A percentile compares a stretch with the other conserved stretches of the same genome.
Evolutionary conservation across 2,888 invertebrate genomes (phyloP).

Genomic region (Nesidiocoris tenuis): DNA sequence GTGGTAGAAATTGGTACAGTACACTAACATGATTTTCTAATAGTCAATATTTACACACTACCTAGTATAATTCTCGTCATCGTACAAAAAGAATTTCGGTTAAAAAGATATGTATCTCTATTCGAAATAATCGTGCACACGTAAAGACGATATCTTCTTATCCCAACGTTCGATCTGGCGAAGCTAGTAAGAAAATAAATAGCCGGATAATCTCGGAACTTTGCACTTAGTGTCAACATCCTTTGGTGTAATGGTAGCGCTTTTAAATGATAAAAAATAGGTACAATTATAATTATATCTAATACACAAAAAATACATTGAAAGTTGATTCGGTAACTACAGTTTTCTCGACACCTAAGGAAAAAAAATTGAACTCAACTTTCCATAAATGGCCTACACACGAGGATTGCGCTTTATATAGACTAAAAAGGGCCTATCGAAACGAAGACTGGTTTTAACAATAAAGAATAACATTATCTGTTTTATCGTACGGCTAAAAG

Average conservation of each 20-base stretch:
- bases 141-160: constrained; percentile 15
- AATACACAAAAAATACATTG: neutral
- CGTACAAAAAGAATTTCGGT: constrained; percentile 23
- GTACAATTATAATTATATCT: too few species aligned
- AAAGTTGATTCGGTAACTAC: too few species aligned
- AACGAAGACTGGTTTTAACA: too few species aligned
- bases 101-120: constrained; percentile 37
- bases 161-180: neutral
- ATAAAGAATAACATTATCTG: too few species aligned
- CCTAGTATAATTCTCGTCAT: constrained; percentile 37
- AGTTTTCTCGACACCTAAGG: too few species aligned
- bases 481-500: too few species aligned
- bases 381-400: too few species aligned
- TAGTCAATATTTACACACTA: constrained; percentile 35
- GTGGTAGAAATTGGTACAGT: constrained; percentile 21
- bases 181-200: constrained; percentile 37
- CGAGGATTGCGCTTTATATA: too few species aligned
- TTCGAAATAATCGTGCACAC: constrained; percentile 25
- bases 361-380: too few species aligned
- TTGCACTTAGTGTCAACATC: neutral
- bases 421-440: too few species aligned
- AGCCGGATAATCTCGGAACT: constrained; percentile 13
- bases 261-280: too few species aligned
- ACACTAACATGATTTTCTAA: constrained; percentile 8
- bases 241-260: too few species aligned